Percentiles rank a stretch among this genome's conserved stretches.
These are phyloP conservation scores for Ellobius talpinus DNA, from an alignment of 2,113 vertebrate genomes.

Conservation along the genomic window DNA sequence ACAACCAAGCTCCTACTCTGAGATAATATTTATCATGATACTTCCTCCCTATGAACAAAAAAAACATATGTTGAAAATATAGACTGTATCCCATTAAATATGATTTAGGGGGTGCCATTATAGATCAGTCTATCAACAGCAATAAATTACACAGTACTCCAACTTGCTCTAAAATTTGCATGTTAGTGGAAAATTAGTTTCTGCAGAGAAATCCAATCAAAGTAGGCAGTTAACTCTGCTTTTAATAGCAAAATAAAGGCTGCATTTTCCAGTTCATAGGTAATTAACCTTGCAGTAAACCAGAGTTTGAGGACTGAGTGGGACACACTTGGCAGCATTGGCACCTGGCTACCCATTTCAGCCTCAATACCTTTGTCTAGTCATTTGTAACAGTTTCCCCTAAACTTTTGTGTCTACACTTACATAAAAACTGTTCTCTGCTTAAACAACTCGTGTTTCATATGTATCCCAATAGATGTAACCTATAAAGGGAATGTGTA, in stretches of 20 bases:
- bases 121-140: slow-evolving; percentile 69
- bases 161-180: slow-evolving; percentile 57
- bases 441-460: not conserved
- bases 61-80: slow-evolving; percentile 65
- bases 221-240: slow-evolving; percentile 44
- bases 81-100: slow-evolving; percentile 71
- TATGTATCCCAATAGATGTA: not conserved
- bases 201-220: slow-evolving; percentile 58
- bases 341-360: slow-evolving; percentile 1
- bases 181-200: slow-evolving; percentile 64
- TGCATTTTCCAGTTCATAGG: slow-evolving; percentile 28
- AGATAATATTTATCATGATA: slow-evolving; percentile 85
- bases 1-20: slow-evolving; percentile 82
- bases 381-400: not conserved
- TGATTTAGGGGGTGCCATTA: slow-evolving; percentile 61
- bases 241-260: slow-evolving; percentile 38
- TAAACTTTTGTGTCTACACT: not conserved
- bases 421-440: not conserved
- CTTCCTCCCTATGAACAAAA: slow-evolving; percentile 74
- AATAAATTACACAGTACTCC: slow-evolving; percentile 66
- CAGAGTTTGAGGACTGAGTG: not conserved
- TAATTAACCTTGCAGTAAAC: slow-evolving; percentile 57
- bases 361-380: not conserved
- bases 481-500: not conserved
- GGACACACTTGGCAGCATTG: not conserved